These are phyloP conservation scores for Nysson spinosus DNA, from an alignment of 2,888 invertebrate genomes.

Conservation along the genomic window DNA sequence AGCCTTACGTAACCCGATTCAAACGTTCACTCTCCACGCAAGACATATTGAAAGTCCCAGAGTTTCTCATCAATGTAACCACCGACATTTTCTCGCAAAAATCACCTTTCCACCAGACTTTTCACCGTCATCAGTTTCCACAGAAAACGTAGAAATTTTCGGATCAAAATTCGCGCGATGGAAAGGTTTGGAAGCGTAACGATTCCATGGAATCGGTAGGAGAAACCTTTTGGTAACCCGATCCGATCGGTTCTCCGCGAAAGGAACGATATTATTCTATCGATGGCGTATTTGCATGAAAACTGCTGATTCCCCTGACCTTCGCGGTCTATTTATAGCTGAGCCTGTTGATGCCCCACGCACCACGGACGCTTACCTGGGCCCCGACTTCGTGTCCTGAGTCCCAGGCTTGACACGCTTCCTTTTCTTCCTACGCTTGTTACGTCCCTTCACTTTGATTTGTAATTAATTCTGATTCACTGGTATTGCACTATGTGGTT, in stretches of 20 bases:
- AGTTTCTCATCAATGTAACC: neutral
- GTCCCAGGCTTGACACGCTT: conserved; percentile 7
- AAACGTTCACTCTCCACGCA: conserved; percentile 21
- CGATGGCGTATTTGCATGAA: conserved; percentile 74
- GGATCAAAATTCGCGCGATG: neutral
- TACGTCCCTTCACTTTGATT: neutral
- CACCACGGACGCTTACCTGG: conserved; percentile 66
- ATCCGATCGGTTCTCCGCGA: conserved; percentile 40
- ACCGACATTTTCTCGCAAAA: neutral
- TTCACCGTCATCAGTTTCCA: too few relatives aligned
- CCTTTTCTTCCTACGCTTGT: neutral
- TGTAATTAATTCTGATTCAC: too few relatives aligned
- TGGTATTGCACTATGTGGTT: too few relatives aligned
- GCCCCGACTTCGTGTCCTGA: conserved; percentile 36
- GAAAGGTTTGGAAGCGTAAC: conserved; percentile 26
- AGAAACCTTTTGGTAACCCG: conserved; percentile 13
- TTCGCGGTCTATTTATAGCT: conserved; percentile 74
- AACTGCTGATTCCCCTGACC: conserved; percentile 75
- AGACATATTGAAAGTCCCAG: conserved; percentile 23
- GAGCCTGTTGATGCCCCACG: conserved; percentile 69
- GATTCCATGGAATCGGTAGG: conserved; percentile 18
- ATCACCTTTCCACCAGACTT: too few relatives aligned
- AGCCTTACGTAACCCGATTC: conserved; percentile 47
- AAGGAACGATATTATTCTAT: conserved; percentile 72
- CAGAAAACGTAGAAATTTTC: neutral